Evolutionary conservation across 2,113 vertebrate species (phyloP).

Genomic region (Tor tambroides): DNA sequence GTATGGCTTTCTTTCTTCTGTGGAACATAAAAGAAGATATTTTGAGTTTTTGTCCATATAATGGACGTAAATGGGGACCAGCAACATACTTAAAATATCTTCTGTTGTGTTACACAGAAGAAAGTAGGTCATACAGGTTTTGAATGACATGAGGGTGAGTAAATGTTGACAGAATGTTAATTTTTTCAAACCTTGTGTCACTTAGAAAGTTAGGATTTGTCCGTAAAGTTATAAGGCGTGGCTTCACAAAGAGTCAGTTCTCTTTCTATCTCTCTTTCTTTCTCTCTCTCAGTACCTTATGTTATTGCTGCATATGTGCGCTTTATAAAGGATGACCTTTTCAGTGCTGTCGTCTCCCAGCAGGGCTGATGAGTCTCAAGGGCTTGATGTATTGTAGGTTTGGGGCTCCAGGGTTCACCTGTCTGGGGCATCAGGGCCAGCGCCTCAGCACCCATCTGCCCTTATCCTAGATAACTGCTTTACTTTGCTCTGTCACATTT

Average conservation of each 20-base stretch:
- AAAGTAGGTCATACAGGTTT: not conserved
- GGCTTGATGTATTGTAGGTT: constrained; percentile 28
- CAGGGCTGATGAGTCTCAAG: constrained; percentile 11
- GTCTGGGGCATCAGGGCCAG: constrained; percentile 29
- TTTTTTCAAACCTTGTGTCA: not conserved
- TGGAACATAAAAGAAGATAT: not conserved
- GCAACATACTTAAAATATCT: not conserved
- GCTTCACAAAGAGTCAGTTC: not conserved
- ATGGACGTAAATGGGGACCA: not conserved
- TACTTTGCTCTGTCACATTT: constrained; percentile 40
- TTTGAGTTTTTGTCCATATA: not conserved
- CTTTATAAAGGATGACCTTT: constrained; percentile 59
- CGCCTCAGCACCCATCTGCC: constrained; percentile 15
- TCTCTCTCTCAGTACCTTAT: not conserved
- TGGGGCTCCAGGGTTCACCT: constrained; percentile 24
- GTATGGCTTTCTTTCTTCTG: not conserved
- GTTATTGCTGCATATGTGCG: constrained; percentile 14
- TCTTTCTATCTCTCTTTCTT: not conserved
- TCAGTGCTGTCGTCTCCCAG: constrained; percentile 33
- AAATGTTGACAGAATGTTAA: not conserved
- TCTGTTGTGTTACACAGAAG: not conserved
- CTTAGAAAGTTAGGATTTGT: not conserved
- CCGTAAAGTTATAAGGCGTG: not conserved
- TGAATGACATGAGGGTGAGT: not conserved
- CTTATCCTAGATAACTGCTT: not conserved